Conservation (phyloP, 2,113 vertebrate species). For the Corapipo altera region DNA sequence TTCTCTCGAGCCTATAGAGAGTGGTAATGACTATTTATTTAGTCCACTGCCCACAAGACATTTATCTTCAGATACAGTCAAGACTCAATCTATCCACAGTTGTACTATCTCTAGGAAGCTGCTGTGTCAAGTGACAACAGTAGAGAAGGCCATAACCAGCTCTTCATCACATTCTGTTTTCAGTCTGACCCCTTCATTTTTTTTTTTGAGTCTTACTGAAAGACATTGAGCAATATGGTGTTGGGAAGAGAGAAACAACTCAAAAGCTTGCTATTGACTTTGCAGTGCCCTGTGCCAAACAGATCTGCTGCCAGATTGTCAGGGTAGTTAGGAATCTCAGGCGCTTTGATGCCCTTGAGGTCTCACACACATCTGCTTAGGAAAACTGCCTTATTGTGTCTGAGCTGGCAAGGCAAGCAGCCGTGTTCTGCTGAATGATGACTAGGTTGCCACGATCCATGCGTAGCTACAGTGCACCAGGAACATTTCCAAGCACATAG, state of each 20-base stretch:
- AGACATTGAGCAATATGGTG: slow-evolving; percentile 28
- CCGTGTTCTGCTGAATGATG: not conserved
- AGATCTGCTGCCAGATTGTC: slow-evolving; percentile 49
- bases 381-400: slow-evolving; percentile 48
- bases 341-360: slow-evolving; percentile 44
- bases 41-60: not conserved
- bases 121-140: not conserved
- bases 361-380: slow-evolving; percentile 55
- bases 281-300: slow-evolving; percentile 6
- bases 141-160: not conserved
- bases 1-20: not conserved
- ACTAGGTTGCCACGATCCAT: not conserved
- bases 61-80: not conserved
- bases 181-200: not conserved
- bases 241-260: slow-evolving; percentile 21
- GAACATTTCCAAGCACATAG: slow-evolving; percentile 41
- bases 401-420: not conserved
- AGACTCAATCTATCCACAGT: not conserved
- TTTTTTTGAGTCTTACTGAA: not conserved
- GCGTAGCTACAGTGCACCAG: slow-evolving; percentile 13
- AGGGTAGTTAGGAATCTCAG: slow-evolving; percentile 29
- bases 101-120: not conserved
- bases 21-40: not conserved
- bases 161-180: slow-evolving; percentile 28
- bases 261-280: not conserved